A percentile compares a stretch with the other conserved stretches of the same genome.
These are phyloP conservation scores for Amblyopsis hoosieri DNA, from an alignment of 2,797 vertebrate species.

Conservation along the genomic window DNA sequence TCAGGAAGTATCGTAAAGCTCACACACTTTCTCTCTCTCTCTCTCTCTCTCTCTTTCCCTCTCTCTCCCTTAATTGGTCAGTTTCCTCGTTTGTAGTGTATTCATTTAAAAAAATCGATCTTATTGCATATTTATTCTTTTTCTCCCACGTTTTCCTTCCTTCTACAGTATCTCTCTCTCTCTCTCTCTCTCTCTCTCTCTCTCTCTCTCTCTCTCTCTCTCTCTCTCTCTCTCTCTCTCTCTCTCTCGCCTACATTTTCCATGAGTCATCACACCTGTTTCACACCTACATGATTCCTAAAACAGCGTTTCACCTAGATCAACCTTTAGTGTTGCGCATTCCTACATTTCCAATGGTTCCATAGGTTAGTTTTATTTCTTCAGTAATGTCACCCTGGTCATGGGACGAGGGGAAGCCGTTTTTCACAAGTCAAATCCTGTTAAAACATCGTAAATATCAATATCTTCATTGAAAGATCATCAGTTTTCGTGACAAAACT, in stretches of 20 bases:
- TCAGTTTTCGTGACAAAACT: not conserved
- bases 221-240: not conserved
- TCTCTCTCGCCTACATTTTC: constrained; percentile 1
- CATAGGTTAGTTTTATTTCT: not conserved
- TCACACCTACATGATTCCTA: not conserved
- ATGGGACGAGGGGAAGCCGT: not conserved
- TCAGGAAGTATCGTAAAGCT: not conserved
- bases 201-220: not conserved
- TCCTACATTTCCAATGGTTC: constrained; percentile 20
- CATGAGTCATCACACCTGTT: not conserved
- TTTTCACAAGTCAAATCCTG: constrained; percentile 11
- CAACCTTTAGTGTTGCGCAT: constrained; percentile 1
- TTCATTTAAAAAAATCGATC: not conserved
- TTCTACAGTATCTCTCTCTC: not conserved
- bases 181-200: not conserved
- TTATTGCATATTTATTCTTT: not conserved
- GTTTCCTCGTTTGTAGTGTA: constrained; percentile 1
- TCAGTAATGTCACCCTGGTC: constrained; percentile 7
- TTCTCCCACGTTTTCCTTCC: not conserved
- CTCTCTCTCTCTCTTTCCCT: not conserved
- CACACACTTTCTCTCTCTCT: not conserved
- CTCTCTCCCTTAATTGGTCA: not conserved
- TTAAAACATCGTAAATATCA: constrained; percentile 29
- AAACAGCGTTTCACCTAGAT: no score
- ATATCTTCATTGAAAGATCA: constrained; percentile 30